These are phyloP conservation scores for Lepidocolaptes lacrymiger DNA, from an alignment of 2,797 vertebrate species.

Conservation along the genomic window DNA sequence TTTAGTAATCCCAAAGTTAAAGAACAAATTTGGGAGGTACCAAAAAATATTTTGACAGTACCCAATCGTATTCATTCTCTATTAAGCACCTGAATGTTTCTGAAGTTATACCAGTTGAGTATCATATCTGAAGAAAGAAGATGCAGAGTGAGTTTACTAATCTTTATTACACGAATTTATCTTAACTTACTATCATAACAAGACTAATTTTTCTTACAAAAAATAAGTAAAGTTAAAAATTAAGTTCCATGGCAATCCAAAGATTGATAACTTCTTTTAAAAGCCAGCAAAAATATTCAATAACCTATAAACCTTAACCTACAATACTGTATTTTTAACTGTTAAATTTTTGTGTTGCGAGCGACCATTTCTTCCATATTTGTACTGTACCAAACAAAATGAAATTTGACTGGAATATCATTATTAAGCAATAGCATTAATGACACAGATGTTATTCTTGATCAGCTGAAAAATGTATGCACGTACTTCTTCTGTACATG, in stretches of 20 bases:
- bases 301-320: not conserved
- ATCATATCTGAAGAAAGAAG: not conserved
- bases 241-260: not conserved
- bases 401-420: not conserved
- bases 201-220: not conserved
- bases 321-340: not conserved
- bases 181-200: not conserved
- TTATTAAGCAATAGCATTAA: not conserved
- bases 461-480: not conserved
- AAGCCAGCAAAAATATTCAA: not conserved
- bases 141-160: not conserved
- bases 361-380: not conserved
- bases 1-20: not conserved
- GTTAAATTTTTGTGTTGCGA: not conserved
- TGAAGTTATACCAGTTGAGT: not conserved
- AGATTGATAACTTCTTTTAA: not conserved
- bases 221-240: not conserved
- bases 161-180: not conserved
- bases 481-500: not conserved
- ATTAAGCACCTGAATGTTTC: not conserved
- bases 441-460: not conserved
- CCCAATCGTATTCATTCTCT: accelerated
- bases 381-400: not conserved
- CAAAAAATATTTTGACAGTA: not conserved
- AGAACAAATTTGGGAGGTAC: not conserved